A percentile compares a stretch with the other conserved stretches of the same genome.
Conservation (phyloP, 2,888 invertebrate species). For the Miltochrista miniata region DNA sequence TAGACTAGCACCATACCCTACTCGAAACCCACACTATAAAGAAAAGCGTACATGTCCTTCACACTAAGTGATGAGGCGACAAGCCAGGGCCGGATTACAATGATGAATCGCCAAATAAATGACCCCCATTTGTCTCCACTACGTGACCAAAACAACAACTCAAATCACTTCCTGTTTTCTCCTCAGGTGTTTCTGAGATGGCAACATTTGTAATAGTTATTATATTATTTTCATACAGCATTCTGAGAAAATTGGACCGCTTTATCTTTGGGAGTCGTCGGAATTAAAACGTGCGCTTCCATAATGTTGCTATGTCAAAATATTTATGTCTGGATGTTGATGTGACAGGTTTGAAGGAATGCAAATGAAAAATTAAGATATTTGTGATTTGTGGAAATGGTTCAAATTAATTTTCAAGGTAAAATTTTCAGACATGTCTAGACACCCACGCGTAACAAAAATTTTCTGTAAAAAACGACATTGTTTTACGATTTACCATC, state of each 20-base stretch:
- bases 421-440: conserved; percentile 3
- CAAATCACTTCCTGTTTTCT: conserved; percentile 41
- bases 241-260: conserved; percentile 26
- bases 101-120: conserved; percentile 68
- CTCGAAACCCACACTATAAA: conserved; percentile 41
- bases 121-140: conserved; percentile 51
- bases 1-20: conserved; percentile 16
- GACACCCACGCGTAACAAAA: neutral
- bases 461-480: neutral
- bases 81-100: conserved; percentile 65
- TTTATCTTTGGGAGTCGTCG: conserved; percentile 4
- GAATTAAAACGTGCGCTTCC: conserved; percentile 8
- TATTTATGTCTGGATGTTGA: conserved; percentile 25
- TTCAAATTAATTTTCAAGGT: conserved; percentile 4
- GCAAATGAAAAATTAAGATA: conserved; percentile 3
- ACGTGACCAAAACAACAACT: conserved; percentile 58
- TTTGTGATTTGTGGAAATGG: conserved; percentile 7
- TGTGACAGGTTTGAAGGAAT: conserved; percentile 22
- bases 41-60: conserved; percentile 67
- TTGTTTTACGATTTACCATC: too few relatives aligned
- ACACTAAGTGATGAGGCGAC: conserved; percentile 65
- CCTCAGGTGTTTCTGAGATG: conserved; percentile 54
- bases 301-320: conserved; percentile 20
- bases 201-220: conserved; percentile 48
- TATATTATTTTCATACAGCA: conserved; percentile 35